Base-by-base conservation (phyloP, 2,888 invertebrate species). In the Leuctra nigra region DNA sequence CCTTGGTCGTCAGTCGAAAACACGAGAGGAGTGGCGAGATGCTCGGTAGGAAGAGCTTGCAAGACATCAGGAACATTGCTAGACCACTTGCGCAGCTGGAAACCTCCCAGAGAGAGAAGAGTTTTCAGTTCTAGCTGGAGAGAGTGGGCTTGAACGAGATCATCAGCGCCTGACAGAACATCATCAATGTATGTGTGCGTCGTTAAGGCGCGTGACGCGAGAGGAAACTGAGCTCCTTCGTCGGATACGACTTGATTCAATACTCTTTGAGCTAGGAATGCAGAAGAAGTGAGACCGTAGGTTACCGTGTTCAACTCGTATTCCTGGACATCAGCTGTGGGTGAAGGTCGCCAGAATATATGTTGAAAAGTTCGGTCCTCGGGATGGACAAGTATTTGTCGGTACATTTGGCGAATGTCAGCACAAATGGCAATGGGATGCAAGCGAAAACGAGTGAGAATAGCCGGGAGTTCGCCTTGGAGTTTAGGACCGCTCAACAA, bases 131-230 rank as follows among this genome's bases (percentile, higher is more conserved):
- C 57, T 1, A 35, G 4, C 36, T 64, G 58, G 6, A 64, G 14
- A 24, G 55, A n/a, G 1, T 59, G 13, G 1, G 61, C 64, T 24
- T 63, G 59, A 13, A 61, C 53, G 11, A 54, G 14, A 11, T 63
- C 55, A 16, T 56, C 14, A 0, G 61, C 57, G 13, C 63, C 63
- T 2, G 58, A 46, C 6, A 64, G 35, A 1, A 61, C 39, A 55
- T 67, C 66, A 55, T 68, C 65, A 1, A 68, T 63, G 22, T 67
- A 67, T 1, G 63, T 62, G 13, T 63, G 59, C 0, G 52, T 13
- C 2, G 22, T 11, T 4, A 65, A 14, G 7, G 56, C 55, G 16
- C 55, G 11, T 1, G 63, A 46, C 13, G 63, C 62, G 2, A 57
- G n/a, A 2, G 66, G 64, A 55, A 56, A 63, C 0, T 25, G 35